These are phyloP conservation scores for Plebejus melissa DNA, from an alignment of 2,888 invertebrate species.

Conservation along the genomic window DNA sequence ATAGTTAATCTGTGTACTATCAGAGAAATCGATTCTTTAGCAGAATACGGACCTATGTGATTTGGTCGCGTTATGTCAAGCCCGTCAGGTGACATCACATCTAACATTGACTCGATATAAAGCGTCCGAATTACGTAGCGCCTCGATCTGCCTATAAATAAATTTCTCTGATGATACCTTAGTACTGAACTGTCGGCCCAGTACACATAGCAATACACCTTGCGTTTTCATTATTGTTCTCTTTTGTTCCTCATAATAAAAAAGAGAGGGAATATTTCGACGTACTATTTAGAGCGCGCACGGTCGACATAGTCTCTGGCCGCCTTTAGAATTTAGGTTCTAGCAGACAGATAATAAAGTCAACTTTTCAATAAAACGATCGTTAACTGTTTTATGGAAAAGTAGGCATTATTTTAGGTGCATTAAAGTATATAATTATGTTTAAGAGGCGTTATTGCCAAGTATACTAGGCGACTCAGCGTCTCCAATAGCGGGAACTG, in stretches of 20 bases:
- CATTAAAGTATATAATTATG: not conserved
- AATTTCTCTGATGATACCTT: not conserved
- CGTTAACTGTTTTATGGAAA: too few species aligned
- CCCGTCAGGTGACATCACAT: not conserved
- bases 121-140: not conserved
- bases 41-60: not conserved
- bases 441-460: not conserved
- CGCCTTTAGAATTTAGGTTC: too few species aligned
- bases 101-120: not conserved
- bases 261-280: not conserved
- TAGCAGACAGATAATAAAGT: too few species aligned
- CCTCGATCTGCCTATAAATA: not conserved
- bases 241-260: not conserved
- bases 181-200: not conserved
- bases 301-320: too few species aligned
- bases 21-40: not conserved
- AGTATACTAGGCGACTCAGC: not conserved
- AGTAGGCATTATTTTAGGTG: too few species aligned
- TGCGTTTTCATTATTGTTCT: not conserved
- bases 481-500: conserved; percentile 26
- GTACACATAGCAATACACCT: not conserved
- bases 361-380: too few species aligned
- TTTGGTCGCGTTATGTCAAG: not conserved
- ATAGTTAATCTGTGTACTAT: conserved; percentile 1
- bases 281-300: too few species aligned